Conservation (phyloP, 2,888 invertebrate genomes). For the Julus scanicus region DNA sequence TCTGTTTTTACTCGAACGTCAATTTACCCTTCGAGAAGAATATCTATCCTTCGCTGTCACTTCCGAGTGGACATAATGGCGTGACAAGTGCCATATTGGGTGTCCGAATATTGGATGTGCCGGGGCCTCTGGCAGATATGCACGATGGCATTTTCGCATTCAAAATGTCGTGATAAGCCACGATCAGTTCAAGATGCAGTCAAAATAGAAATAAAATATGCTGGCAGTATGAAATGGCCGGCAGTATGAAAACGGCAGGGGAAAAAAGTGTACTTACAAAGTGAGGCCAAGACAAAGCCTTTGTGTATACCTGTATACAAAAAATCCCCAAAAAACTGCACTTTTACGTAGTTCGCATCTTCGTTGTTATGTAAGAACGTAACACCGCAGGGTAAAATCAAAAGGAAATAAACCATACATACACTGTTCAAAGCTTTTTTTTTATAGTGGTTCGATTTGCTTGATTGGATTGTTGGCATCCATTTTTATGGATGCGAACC, state of each 20-base stretch:
- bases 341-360: background rate
- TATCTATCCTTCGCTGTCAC: slow-evolving; percentile 19
- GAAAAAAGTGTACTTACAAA: background rate
- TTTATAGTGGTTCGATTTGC: background rate
- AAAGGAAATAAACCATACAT: background rate
- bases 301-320: background rate
- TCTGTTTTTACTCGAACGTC: background rate
- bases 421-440: background rate
- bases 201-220: background rate
- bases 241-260: no score
- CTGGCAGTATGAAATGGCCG: background rate
- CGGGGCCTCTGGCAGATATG: slow-evolving; percentile 1
- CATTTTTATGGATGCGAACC: no score
- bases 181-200: slow-evolving; percentile 11
- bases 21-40: background rate
- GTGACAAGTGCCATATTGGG: background rate
- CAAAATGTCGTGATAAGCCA: slow-evolving; percentile 2
- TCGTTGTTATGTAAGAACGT: background rate
- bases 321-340: no score
- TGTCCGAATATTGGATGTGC: background rate
- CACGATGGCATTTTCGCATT: slow-evolving; percentile 19
- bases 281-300: no score
- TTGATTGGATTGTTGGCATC: background rate
- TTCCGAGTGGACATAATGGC: slow-evolving; percentile 19
- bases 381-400: background rate